Evolutionary conservation across 2,888 invertebrate genomes (phyloP), one percentile per base, ranked within the genome.

Genomic region (Synergus japonicus): DNA sequence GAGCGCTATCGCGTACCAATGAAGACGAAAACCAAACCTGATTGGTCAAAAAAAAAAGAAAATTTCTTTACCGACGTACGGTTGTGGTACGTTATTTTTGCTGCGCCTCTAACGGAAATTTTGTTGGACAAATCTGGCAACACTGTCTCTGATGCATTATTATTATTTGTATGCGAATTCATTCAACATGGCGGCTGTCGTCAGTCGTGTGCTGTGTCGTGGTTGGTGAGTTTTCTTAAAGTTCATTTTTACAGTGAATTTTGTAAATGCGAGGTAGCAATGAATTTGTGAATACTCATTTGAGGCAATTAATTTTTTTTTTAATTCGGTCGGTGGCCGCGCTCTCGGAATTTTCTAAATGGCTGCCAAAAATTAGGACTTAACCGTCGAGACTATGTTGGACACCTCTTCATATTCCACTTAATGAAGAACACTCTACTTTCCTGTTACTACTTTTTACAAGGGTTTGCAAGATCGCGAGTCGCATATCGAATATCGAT

Each of bases 161-260:
- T n/a, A n/a, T n/a, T n/a, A n/a, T 73, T 73, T 73, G 73, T 49
- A 81, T 82, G 79, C 80, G 80, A 84, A 44, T 82, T 83, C 90
- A 96, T 96, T 96, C 96, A 97, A 96, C 96, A 97, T 97, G 97
- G 97, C 97, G 97, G 96, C 96, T 96, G 97, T 96, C 96, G 96
- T 96, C 96, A 96, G 97, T 97, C 97, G 96, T 96, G 96, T 97
- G 97, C 97, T 97, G 97, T 97, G 96, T 97, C 96, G 97, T 97
- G 97, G 97, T 97, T 97, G 97, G 97, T 97, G 95, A 96, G 97
- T 96, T 94, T 93, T 93, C 91, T 90, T 91, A 91, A 90, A 91
- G 82, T 85, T 86, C 81, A 81, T 83, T 76, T 29, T 65, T 18
- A 49, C n/a, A 60, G 44, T 44, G 15, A 77, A n/a, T 49, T 77